Conservation (phyloP, 2,797 vertebrate species). For the Anguilla marmorata region DNA sequence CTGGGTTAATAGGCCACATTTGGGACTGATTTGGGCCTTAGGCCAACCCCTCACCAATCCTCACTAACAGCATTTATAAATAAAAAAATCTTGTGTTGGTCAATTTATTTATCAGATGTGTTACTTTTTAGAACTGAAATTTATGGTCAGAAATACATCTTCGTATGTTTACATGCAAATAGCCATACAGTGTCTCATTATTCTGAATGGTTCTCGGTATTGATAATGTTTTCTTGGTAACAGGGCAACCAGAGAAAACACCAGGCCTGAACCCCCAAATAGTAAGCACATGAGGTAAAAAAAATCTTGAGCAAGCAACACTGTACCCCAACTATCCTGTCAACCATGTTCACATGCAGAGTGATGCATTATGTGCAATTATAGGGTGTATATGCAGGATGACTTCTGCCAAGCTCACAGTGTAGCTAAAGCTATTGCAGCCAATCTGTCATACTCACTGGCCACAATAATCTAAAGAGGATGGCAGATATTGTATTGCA, state of each 20-base stretch:
- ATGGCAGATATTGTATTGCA: not conserved
- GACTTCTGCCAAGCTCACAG: not conserved
- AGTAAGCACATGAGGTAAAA: no score
- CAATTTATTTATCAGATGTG: not conserved
- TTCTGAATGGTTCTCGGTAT: not conserved
- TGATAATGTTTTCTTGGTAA: no score
- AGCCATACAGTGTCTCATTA: not conserved
- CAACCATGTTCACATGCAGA: not conserved
- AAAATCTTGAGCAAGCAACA: not conserved
- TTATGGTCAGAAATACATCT: not conserved
- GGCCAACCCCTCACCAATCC: not conserved
- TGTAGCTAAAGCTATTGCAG: constrained; percentile 5
- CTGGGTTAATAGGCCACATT: not conserved
- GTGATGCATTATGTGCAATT: not conserved
- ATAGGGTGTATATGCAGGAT: not conserved
- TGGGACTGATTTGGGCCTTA: not conserved
- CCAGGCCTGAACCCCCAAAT: no score
- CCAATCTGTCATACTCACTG: not conserved
- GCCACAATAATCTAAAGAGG: not conserved
- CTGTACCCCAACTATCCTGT: not conserved
- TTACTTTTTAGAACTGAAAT: not conserved
- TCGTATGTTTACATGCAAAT: not conserved
- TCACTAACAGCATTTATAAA: not conserved
- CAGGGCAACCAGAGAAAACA: no score
- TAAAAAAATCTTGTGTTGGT: not conserved